Conservation (phyloP, 30 jellyfish, hydroid and myxozoan species). For the Mastigias papua region DNA sequence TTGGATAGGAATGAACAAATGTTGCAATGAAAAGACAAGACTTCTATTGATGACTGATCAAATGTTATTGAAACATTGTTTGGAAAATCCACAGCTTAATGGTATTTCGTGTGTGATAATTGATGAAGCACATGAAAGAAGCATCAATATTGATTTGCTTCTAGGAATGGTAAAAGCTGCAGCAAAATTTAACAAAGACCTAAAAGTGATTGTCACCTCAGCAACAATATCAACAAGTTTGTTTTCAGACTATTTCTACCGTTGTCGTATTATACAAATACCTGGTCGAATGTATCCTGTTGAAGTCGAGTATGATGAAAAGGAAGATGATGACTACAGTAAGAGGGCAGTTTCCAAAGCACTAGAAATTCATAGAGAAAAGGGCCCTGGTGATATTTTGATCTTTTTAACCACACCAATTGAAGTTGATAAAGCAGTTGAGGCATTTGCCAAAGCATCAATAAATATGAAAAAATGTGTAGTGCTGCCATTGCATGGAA, state of each 20-base stretch:
- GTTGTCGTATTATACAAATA: slow-evolving; percentile 59
- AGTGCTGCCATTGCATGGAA: slow-evolving; percentile 75
- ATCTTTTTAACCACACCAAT: slow-evolving; percentile 81
- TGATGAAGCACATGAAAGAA: slow-evolving; percentile 91
- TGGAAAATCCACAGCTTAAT: slow-evolving; percentile 57
- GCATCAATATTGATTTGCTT: slow-evolving; percentile 70
- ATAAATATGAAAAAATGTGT: background rate
- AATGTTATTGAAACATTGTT: slow-evolving; percentile 69
- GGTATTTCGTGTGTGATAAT: slow-evolving; percentile 62
- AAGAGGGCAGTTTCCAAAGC: slow-evolving; percentile 64
- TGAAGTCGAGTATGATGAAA: slow-evolving; percentile 45
- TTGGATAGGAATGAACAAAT: slow-evolving; percentile 66
- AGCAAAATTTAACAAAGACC: slow-evolving; percentile 10
- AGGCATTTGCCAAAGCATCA: slow-evolving; percentile 16
- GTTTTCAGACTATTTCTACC: slow-evolving; percentile 66
- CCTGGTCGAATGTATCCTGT: slow-evolving; percentile 84
- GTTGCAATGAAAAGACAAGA: slow-evolving; percentile 18
- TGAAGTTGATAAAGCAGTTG: slow-evolving; percentile 73
- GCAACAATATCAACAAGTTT: slow-evolving; percentile 85
- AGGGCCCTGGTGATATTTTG: slow-evolving; percentile 63
- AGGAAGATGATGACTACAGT: slow-evolving; percentile 11
- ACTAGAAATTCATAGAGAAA: slow-evolving; percentile 33
- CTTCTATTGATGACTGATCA: slow-evolving; percentile 76
- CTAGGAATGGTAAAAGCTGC: slow-evolving; percentile 68
- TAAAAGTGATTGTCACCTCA: slow-evolving; percentile 75